Conservation (phyloP, 2,888 invertebrate genomes). For the Idaea straminata region DNA sequence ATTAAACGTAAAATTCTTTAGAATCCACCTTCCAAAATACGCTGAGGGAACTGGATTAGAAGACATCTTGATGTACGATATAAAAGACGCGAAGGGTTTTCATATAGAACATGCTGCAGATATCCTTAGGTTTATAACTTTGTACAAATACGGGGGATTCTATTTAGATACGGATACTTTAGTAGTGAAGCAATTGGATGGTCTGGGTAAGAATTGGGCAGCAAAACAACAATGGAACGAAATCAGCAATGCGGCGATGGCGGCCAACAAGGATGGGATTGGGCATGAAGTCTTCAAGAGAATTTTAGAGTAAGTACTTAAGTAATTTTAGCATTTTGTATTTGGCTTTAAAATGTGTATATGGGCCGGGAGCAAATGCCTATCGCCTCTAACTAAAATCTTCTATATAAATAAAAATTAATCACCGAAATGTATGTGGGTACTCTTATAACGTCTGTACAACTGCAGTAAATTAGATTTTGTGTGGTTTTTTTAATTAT, state of each 20-base stretch:
- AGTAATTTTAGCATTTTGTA: no score
- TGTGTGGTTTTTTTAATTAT: no score
- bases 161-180: not conserved
- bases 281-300: not conserved
- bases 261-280: not conserved
- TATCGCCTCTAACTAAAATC: no score
- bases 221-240: not conserved
- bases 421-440: no score
- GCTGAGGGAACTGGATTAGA: conserved; percentile 7
- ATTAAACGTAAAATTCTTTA: conserved; percentile 20
- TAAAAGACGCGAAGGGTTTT: not conserved
- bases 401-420: no score
- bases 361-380: no score
- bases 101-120: not conserved
- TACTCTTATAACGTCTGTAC: no score
- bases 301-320: not conserved
- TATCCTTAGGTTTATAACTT: not conserved
- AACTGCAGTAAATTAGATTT: no score
- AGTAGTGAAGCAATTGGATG: not conserved
- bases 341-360: no score
- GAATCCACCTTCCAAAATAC: conserved; percentile 25
- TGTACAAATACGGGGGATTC: not conserved
- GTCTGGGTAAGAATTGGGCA: not conserved
- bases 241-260: not conserved
- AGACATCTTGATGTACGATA: not conserved